These are phyloP conservation scores for Hapalemur alaotrensis DNA, from an alignment of 2,797 vertebrate species.

Conservation along the genomic window DNA sequence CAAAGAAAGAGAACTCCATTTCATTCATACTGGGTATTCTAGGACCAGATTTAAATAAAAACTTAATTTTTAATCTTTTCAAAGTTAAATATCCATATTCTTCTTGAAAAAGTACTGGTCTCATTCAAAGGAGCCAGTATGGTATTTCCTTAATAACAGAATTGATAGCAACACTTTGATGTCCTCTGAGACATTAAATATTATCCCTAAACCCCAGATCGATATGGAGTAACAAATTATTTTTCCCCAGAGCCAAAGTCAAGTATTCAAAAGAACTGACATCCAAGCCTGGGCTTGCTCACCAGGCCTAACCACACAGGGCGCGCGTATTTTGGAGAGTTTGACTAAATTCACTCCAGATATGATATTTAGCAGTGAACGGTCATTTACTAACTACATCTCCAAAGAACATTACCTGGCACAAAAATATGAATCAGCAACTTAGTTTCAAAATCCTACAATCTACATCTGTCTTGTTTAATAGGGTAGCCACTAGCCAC, in stretches of 20 bases:
- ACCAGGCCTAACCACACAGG: neutral
- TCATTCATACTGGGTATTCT: neutral
- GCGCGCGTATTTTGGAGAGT: neutral
- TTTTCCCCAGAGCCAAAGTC: neutral
- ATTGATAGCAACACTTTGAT: neutral
- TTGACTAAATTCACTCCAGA: neutral
- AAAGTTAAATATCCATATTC: neutral
- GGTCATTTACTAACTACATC: neutral
- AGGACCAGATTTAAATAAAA: conserved; percentile 1
- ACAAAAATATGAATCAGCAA: neutral
- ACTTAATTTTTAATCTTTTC: neutral
- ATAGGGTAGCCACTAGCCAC: neutral
- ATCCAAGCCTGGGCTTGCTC: neutral
- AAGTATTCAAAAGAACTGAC: neutral
- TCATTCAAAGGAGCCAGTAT: neutral
- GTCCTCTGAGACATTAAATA: neutral
- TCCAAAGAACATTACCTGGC: neutral
- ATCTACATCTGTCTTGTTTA: neutral
- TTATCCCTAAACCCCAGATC: neutral
- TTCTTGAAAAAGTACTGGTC: neutral
- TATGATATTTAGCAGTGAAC: neutral
- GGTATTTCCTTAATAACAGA: neutral
- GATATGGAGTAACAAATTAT: neutral
- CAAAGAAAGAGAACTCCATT: neutral
- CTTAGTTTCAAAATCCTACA: neutral